Base-by-base conservation (phyloP, 2,797 vertebrate genomes). In the Pyrocephalus nanus region DNA sequence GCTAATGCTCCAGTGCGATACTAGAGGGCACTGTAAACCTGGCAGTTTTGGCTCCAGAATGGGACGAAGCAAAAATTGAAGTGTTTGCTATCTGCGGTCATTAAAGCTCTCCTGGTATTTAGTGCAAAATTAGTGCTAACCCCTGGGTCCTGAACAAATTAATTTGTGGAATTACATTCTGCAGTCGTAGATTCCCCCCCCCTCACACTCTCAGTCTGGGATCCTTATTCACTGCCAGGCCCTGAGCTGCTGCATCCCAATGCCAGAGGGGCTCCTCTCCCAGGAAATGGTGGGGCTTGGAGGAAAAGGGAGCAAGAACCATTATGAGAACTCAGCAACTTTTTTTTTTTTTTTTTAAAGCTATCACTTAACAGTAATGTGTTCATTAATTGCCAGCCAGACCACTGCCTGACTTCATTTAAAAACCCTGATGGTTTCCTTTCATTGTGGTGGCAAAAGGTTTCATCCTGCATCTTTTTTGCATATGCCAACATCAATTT, bases 21-120 rank as follows among this genome's bases (percentile, higher is more conserved):
- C 96, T 97, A 96, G 95, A 96, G 96, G 96, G 96, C 96, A 97
- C 96, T 97, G 94, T 94, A 80, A 96, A 94, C 91, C 95, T 91
- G 92, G 78, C 93, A 80, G 96, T 94, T 91, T 62, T 23, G 92
- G 61, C 88, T 96, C 60, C 60, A 14, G 90, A 95, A 57, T 16
- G 91, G 92, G 76, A 85, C 55, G 42, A 16, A 85, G 91, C 16
- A 86, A 86, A 83, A 84, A 54, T 9, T 67, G 88, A 86, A 92
- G 93, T 12, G 92, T 88, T 92, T 60, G 94, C 87, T 86, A 22
- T 79, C 36, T 58, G 90, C 38, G 55, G 90, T 78, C 92, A 69
- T 90, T 90, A 93, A 81, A 84, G 82, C 91, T 88, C 91, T 95
- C 82, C 15, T 47, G 93, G 82, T 77, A 50, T 82, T 93, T 22